Percentiles rank a stretch among this genome's conserved stretches.
Conservation (phyloP, 2,113 vertebrate species). For the Gasterosteus aculeatus region DNA sequence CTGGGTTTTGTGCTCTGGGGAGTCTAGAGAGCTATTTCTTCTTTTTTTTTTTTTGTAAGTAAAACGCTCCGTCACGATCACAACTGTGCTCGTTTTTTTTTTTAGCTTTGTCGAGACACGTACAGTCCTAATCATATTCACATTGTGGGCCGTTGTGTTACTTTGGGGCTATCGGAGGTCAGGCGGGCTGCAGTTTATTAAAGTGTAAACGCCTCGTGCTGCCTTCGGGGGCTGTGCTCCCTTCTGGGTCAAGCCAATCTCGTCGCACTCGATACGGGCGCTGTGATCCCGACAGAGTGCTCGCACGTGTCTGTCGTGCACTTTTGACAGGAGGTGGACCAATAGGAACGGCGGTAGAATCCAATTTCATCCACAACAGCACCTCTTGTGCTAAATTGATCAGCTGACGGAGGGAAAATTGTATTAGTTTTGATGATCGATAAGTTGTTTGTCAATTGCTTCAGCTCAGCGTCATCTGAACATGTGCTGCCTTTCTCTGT, state of each 20-base stretch:
- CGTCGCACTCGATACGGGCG: slow-evolving; percentile 49
- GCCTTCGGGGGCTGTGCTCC: slow-evolving; percentile 59
- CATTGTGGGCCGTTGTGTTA: slow-evolving; percentile 30
- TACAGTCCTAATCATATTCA: slow-evolving; percentile 36
- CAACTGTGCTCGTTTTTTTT: slow-evolving; percentile 35
- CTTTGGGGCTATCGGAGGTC: slow-evolving; percentile 13
- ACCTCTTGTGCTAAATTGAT: background rate
- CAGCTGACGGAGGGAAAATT: background rate
- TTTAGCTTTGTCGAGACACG: slow-evolving; percentile 37
- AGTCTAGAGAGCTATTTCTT: background rate
- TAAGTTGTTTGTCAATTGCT: background rate
- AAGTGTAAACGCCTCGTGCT: slow-evolving; percentile 46
- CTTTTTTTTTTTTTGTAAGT: background rate
- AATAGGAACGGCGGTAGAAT: background rate
- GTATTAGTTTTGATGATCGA: background rate
- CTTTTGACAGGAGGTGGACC: background rate
- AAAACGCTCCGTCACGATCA: slow-evolving; percentile 34
- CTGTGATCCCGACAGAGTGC: background rate
- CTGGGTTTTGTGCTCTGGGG: slow-evolving; percentile 8
- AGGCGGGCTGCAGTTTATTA: slow-evolving; percentile 16
- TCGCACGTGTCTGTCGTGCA: background rate
- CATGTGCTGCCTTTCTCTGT: background rate
- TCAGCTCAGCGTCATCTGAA: background rate
- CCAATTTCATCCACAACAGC: background rate
- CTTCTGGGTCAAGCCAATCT: slow-evolving; percentile 57